A percentile compares a stretch with the other conserved stretches of the same genome.
Evolutionary conservation across 2,113 vertebrate species (phyloP).

Genomic region (Proterorhinus semilunaris): DNA sequence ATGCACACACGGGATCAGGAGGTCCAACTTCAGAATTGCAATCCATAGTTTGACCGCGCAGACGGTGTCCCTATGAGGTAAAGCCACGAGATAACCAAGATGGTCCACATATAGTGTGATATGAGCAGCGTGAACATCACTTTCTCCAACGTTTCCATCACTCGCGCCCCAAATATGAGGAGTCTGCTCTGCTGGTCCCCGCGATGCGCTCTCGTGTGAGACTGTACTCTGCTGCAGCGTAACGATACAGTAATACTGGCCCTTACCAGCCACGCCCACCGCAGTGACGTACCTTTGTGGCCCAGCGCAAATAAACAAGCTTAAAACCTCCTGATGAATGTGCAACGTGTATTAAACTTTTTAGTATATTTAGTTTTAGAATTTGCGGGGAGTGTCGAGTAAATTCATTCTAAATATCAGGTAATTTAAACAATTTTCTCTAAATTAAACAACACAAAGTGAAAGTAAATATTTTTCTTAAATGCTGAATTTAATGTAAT

Average conservation of each 20-base stretch:
- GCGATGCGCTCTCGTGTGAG: conserved; percentile 19
- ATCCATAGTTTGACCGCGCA: conserved; percentile 46
- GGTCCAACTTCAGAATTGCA: conserved; percentile 57
- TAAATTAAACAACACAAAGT: neutral
- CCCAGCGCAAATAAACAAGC: conserved; percentile 9
- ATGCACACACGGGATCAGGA: conserved; percentile 49
- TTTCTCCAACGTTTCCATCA: conserved; percentile 43
- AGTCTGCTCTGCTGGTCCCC: conserved; percentile 1
- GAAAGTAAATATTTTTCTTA: too few species aligned
- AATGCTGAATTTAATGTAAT: neutral
- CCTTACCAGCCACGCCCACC: conserved; percentile 54
- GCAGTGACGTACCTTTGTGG: conserved; percentile 52
- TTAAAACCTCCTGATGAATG: neutral
- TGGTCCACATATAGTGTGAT: conserved; percentile 35
- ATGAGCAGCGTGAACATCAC: conserved; percentile 12
- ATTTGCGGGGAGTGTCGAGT: neutral
- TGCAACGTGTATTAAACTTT: neutral
- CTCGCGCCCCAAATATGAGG: neutral
- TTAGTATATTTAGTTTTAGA: too few species aligned
- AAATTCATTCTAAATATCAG: neutral
- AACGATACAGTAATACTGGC: conserved; percentile 31
- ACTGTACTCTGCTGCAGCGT: conserved; percentile 46
- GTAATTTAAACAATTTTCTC: neutral
- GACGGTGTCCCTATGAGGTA: neutral
- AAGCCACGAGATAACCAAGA: conserved; percentile 28